A percentile compares a stretch with the other conserved stretches of the same genome.
These are phyloP conservation scores for Eudyptes chrysolophus DNA, from an alignment of 2,113 vertebrate species.

Conservation along the genomic window DNA sequence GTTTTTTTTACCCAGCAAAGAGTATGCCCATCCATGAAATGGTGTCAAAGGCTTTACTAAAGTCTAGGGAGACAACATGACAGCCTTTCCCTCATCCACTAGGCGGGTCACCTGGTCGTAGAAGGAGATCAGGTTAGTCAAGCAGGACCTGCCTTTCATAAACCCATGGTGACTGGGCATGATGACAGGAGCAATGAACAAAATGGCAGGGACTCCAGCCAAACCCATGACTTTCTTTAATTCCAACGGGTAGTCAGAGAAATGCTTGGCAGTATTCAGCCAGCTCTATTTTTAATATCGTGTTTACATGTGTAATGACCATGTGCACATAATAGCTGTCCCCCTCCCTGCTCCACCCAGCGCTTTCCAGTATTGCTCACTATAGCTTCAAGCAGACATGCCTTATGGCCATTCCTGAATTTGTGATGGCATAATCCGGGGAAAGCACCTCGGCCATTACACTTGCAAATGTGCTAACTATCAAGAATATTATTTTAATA, in stretches of 20 bases:
- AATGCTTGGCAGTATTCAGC: not conserved
- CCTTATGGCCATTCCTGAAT: not conserved
- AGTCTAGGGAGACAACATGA: too few species aligned
- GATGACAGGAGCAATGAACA: not conserved
- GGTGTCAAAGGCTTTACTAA: too few species aligned
- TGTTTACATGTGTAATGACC: conserved; percentile 45
- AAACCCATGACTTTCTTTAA: not conserved
- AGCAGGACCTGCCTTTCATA: too few species aligned
- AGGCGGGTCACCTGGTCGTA: too few species aligned
- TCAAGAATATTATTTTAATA: conserved; percentile 14
- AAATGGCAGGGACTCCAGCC: not conserved
- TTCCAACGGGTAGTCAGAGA: not conserved
- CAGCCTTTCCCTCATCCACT: too few species aligned
- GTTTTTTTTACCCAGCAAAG: too few species aligned
- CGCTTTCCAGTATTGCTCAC: conserved; percentile 44
- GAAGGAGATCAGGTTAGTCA: too few species aligned
- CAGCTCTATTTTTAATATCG: conserved; percentile 21
- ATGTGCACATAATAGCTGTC: conserved; percentile 6
- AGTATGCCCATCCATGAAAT: too few species aligned
- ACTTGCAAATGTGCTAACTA: conserved; percentile 2
- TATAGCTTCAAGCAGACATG: conserved; percentile 10
- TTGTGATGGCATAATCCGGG: not conserved
- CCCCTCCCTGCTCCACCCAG: conserved; percentile 46
- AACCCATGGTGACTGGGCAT: too few species aligned
- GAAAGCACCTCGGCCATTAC: conserved; percentile 17